A percentile compares a stretch with the other conserved stretches of the same genome.
phyloP scores from a whole-genome alignment of 2,113 vertebrate genomes.

The Pygoscelis adeliae region DNA sequence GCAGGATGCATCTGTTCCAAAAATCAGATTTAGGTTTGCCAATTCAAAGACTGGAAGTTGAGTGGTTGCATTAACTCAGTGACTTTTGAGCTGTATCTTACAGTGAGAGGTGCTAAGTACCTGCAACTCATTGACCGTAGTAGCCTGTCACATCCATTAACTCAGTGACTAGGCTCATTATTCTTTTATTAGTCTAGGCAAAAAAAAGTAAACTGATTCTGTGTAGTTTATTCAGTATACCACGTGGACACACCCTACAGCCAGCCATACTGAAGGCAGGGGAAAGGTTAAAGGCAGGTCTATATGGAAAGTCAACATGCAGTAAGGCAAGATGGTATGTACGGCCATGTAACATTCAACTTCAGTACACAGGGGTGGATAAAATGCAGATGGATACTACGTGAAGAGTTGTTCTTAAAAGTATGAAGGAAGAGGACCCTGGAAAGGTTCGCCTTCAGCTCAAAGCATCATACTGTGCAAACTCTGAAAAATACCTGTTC shows the following conservation, averaged over 20 bases:
- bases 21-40: neutral
- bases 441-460: neutral
- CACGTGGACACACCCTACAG: neutral
- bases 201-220: accelerated
- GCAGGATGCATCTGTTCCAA: neutral
- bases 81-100: neutral
- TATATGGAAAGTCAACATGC: accelerated
- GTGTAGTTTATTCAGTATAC: neutral
- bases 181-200: neutral
- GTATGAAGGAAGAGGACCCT: neutral
- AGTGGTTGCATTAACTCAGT: neutral
- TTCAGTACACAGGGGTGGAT: neutral
- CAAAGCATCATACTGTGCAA: neutral
- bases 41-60: neutral
- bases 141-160: neutral
- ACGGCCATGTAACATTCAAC: accelerated
- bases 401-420: neutral
- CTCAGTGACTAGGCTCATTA: neutral
- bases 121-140: neutral
- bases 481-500: neutral
- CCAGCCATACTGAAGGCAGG: neutral
- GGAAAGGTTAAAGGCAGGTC: neutral
- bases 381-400: neutral
- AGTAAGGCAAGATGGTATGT: neutral
- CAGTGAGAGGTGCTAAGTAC: neutral